Evolutionary conservation across 1,140 invertebrate species (phyloP), one percentile per base, ranked within the genome.

Genomic region (Drosophila bocki): DNA sequence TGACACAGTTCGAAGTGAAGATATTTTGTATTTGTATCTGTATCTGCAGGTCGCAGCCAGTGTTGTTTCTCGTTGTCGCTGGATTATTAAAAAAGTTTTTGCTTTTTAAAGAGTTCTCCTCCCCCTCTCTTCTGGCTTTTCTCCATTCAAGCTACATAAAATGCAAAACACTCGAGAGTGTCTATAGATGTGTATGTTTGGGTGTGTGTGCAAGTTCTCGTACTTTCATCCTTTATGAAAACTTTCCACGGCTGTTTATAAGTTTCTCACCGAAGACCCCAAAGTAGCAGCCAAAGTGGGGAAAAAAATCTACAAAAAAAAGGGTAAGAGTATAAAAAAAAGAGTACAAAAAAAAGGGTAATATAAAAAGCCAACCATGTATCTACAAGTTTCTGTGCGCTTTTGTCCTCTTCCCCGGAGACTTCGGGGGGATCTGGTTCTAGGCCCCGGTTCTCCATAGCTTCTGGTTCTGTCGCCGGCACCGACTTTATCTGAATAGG

Each of bases 11-110:
- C 69, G 32, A 26, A 35, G 35, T 50, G 42, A 57, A 33, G 41
- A 71, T 32, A 35, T 62, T 82, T 51, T 62, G 62, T 29, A 44
- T 72, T 54, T 80, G 60, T 71, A 58, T 57, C 44, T 59, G 59
- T 54, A 57, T 35, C 50, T 62, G 56, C 19, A 56, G 45, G 75
- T 45, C 48, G n/a, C 37, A 51, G 48, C 19, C 48, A 47, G 53
- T 15, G 68, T 32, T 45, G 74, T 60, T 68, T 63, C 54, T 41
- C 29, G 47, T 68, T 87, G 82, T 87, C 83, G 82, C 78, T 87
- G 82, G 85, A 82, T 86, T 86, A 86, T 86, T 86, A 86, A 86
- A 86, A 87, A 86, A 86, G 79, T 86, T 86, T 82, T 76, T 63
- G 64, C 80, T 86, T 83, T 54, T 86, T 87, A 86, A 77, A 87